Conservation (phyloP, 2,113 vertebrate species). For the Spermophilus dauricus region DNA sequence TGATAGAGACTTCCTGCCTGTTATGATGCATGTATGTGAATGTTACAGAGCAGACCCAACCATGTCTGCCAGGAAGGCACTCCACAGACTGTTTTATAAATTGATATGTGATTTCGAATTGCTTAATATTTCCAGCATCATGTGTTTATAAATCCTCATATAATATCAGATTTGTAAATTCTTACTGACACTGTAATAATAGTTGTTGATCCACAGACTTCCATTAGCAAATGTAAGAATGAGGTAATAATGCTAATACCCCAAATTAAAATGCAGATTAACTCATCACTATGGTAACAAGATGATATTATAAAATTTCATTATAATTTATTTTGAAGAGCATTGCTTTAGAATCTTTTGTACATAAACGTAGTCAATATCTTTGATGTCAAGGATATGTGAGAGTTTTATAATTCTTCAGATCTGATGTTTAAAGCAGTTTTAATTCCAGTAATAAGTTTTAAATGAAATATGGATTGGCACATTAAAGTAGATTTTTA, state of each 20-base stretch:
- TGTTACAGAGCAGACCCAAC: not conserved
- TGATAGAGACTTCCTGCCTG: not conserved
- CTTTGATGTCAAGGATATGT: not conserved
- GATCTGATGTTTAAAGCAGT: not conserved
- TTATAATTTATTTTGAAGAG: not conserved
- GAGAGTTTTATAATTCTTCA: not conserved
- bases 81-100: not conserved
- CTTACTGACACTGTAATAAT: not conserved
- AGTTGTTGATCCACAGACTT: not conserved
- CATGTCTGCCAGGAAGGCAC: not conserved
- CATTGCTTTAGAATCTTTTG: not conserved
- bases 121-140: slow-evolving; percentile 5
- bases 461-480: not conserved
- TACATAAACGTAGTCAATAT: not conserved
- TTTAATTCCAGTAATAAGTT: not conserved
- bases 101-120: not conserved
- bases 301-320: slow-evolving; percentile 1
- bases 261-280: slow-evolving; percentile 42
- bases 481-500: not conserved
- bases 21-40: not conserved
- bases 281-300: slow-evolving; percentile 1
- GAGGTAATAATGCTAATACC: not conserved
- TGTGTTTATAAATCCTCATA: not conserved
- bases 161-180: slow-evolving; percentile 7
- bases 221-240: slow-evolving; percentile 36